Conservation (phyloP, 2,797 vertebrate genomes). For the Anas bernieri region DNA sequence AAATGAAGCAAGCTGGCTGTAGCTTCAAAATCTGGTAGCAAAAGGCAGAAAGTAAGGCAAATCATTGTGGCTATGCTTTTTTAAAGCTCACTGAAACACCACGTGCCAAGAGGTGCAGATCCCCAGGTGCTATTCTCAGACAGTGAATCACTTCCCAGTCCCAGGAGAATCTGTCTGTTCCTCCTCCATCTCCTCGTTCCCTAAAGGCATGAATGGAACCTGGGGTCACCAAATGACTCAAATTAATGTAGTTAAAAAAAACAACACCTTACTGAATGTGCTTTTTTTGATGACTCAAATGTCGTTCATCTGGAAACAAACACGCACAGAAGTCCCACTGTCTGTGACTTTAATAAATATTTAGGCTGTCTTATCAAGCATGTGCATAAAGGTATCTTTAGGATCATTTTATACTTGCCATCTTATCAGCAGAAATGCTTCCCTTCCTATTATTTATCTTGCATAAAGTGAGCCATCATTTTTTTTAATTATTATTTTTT, state of each 20-base stretch:
- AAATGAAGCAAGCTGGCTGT: not conserved
- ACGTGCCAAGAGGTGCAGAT: too few species aligned
- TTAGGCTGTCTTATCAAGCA: slow-evolving; percentile 41
- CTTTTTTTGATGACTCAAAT: slow-evolving; percentile 48
- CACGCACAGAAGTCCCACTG: not conserved
- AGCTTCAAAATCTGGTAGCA: not conserved
- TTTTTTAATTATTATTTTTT: not conserved
- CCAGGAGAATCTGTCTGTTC: not conserved
- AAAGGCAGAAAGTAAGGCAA: not conserved
- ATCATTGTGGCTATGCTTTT: too few species aligned
- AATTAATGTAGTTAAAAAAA: not conserved
- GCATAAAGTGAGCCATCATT: not conserved
- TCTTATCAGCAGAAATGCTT: slow-evolving; percentile 11
- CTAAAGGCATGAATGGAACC: not conserved
- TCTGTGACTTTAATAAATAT: slow-evolving; percentile 30
- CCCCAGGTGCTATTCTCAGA: not conserved
- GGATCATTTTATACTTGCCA: slow-evolving; percentile 42
- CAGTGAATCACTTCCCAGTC: not conserved
- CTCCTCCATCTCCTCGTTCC: not conserved
- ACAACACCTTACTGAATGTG: not conserved
- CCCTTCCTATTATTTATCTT: slow-evolving; percentile 35
- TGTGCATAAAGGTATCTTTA: not conserved
- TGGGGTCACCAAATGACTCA: not conserved
- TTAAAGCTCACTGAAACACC: not conserved
- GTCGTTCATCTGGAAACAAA: slow-evolving; percentile 22